Evolutionary conservation across 1,140 invertebrate species (phyloP).

Genomic region (Babylonia areolata): DNA sequence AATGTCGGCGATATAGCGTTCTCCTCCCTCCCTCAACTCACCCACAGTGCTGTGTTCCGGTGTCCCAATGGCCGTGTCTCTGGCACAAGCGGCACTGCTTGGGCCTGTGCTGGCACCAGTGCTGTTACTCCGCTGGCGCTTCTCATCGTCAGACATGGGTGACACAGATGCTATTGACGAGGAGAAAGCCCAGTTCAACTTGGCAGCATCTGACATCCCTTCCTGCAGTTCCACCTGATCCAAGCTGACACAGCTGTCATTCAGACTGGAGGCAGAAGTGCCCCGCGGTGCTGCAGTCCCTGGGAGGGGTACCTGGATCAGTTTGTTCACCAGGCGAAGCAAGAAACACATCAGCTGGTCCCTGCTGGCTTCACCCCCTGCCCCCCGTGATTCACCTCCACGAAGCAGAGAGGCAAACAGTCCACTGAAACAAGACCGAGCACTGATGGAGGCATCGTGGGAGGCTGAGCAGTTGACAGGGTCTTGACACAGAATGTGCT

Average conservation of each 20-base stretch:
- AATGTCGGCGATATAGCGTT: constrained; percentile 66
- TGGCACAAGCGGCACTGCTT: not conserved
- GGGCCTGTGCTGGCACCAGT: not conserved
- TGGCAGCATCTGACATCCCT: constrained; percentile 60
- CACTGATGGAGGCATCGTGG: constrained; percentile 74
- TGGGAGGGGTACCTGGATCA: constrained; percentile 33
- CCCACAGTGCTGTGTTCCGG: not conserved
- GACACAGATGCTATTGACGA: constrained; percentile 42
- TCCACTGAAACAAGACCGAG: constrained; percentile 79
- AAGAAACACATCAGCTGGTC: constrained; percentile 83
- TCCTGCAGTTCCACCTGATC: constrained; percentile 47
- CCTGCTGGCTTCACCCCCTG: constrained; percentile 79
- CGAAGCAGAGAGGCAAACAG: constrained; percentile 83
- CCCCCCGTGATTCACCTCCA: constrained; percentile 79
- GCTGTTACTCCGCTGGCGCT: constrained; percentile 54
- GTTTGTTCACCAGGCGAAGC: constrained; percentile 82
- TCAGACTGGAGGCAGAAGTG: not conserved
- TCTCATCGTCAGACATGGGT: constrained; percentile 69
- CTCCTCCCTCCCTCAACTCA: constrained; percentile 24
- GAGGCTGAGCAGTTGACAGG: constrained; percentile 69
- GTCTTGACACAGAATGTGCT: constrained; percentile 80
- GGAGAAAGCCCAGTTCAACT: constrained; percentile 60
- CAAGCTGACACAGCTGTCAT: constrained; percentile 25
- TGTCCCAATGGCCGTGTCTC: constrained; percentile 7
- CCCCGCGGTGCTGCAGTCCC: constrained; percentile 5